These are phyloP conservation scores for Sphenopsis melanotis DNA, from an alignment of 2,797 vertebrate species.

Conservation along the genomic window DNA sequence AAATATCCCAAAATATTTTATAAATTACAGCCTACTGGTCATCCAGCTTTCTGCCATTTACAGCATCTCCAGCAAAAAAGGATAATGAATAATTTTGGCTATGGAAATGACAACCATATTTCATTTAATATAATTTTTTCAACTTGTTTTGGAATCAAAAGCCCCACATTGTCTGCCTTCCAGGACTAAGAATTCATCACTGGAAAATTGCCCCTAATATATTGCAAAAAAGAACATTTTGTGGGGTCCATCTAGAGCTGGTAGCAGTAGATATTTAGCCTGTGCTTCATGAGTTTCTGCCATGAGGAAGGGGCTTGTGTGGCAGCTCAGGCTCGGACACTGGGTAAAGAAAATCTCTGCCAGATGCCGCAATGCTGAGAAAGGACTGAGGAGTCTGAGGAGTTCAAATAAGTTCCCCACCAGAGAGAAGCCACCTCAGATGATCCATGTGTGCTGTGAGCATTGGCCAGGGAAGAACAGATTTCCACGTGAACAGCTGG, in stretches of 20 bases:
- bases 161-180: neutral
- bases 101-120: neutral
- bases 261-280: neutral
- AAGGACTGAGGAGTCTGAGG: fast-evolving
- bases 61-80: neutral
- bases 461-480: no score
- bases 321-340: neutral
- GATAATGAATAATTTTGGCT: neutral
- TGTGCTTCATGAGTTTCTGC: neutral
- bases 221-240: neutral
- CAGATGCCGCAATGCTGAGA: neutral
- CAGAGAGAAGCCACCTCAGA: neutral
- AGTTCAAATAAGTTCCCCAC: neutral
- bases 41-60: neutral
- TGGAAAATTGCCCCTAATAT: neutral
- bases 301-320: neutral
- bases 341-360: neutral
- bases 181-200: neutral
- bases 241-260: neutral
- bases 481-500: neutral
- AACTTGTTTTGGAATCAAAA: neutral
- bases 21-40: neutral
- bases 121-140: neutral
- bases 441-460: fast-evolving
- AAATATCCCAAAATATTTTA: neutral